phyloP scores from a whole-genome alignment of 2,797 vertebrate genomes.

The Graptemys geographica region DNA sequence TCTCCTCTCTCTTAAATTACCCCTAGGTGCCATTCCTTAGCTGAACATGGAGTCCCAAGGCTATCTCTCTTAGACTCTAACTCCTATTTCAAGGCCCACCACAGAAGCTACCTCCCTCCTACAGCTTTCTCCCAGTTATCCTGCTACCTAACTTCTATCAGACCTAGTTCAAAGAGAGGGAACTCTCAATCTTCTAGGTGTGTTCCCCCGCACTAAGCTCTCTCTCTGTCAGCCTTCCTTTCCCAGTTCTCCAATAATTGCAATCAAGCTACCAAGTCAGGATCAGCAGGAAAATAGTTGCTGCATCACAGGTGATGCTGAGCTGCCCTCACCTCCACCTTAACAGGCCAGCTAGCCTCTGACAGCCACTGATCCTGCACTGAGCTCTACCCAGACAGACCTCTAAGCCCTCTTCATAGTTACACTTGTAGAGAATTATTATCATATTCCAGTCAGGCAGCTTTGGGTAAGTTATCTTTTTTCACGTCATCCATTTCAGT shows the following conservation, averaged over 20 bases:
- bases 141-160: neutral
- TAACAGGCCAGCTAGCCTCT: neutral
- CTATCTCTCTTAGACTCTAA: neutral
- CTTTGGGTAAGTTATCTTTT: neutral
- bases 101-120: neutral
- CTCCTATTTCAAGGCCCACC: neutral
- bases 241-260: neutral
- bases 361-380: neutral
- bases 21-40: neutral
- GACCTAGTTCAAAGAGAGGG: neutral
- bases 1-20: neutral
- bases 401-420: neutral
- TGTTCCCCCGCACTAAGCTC: neutral
- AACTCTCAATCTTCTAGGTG: neutral
- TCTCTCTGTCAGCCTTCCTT: neutral
- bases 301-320: neutral
- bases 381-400: neutral
- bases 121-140: too few species aligned
- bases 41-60: neutral
- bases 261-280: neutral
- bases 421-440: rapidly evolving
- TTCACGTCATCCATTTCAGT: neutral
- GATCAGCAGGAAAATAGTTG: neutral
- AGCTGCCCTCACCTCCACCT: neutral
- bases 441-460: neutral